Percentiles rank a stretch among this genome's conserved stretches.
Evolutionary conservation across 2,888 invertebrate species (phyloP).

Genomic region (Ischnus inquisitorius): DNA sequence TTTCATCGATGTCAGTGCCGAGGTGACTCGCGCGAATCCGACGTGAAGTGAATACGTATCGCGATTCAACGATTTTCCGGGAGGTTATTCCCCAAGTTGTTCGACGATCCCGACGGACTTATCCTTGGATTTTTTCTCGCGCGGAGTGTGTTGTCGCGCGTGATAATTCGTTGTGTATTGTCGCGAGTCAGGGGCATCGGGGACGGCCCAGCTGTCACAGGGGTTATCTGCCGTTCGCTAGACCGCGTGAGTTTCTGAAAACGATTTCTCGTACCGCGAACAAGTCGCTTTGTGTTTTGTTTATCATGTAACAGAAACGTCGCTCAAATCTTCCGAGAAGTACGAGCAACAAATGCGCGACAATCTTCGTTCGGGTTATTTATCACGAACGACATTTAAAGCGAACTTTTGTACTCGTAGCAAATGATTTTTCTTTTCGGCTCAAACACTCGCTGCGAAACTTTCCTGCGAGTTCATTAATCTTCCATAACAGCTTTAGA

Average conservation of each 20-base stretch:
- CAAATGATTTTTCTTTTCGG: not conserved
- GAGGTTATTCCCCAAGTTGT: constrained; percentile 22
- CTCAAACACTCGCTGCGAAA: not conserved
- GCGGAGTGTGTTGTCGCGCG: not conserved
- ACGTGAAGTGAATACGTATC: constrained; percentile 14
- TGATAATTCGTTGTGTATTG: not conserved
- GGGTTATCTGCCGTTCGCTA: constrained; percentile 45
- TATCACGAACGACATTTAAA: not conserved
- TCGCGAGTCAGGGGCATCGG: constrained; percentile 18
- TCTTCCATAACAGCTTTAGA: not conserved
- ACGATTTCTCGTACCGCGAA: not conserved
- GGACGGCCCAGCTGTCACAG: constrained; percentile 32
- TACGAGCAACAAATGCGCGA: not conserved
- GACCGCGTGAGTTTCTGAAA: not conserved
- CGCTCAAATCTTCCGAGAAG: constrained; percentile 6
- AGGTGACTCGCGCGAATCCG: constrained; percentile 12
- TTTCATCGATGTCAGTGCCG: constrained; percentile 38
- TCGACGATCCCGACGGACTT: not conserved
- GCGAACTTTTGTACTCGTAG: constrained; percentile 8
- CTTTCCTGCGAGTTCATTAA: not conserved
- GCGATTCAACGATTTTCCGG: not conserved
- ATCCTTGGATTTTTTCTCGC: constrained; percentile 4
- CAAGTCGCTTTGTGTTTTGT: not conserved
- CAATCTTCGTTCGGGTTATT: constrained; percentile 10
- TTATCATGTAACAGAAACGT: not conserved